Evolutionary conservation across 2,888 invertebrate genomes (phyloP).

Genomic region (Hoplodrina ambigua): DNA sequence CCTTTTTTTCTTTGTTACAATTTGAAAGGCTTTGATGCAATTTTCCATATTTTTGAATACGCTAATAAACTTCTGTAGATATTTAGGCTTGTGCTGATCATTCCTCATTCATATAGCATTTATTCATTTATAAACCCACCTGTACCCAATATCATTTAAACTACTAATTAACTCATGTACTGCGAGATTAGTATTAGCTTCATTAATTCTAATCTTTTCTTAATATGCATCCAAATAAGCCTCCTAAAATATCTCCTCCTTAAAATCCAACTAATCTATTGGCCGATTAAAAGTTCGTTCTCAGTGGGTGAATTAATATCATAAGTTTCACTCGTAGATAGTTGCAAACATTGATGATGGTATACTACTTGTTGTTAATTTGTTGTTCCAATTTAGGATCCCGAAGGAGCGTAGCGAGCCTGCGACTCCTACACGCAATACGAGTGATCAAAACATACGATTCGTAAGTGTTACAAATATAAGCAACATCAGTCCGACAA

Average conservation of each 20-base stretch:
- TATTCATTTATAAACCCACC: neutral
- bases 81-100: slow-evolving; percentile 21
- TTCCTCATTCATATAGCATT: slow-evolving; percentile 7
- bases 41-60: neutral
- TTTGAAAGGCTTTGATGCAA: slow-evolving; percentile 18
- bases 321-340: slow-evolving; percentile 24
- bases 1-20: slow-evolving; percentile 12
- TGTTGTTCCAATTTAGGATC: slow-evolving; percentile 37
- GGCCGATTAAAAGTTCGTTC: slow-evolving; percentile 27
- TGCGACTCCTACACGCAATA: slow-evolving; percentile 49
- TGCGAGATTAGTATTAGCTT: neutral
- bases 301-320: slow-evolving; percentile 15
- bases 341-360: neutral
- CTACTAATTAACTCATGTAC: neutral
- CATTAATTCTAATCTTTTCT: neutral
- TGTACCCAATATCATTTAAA: neutral
- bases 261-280: slow-evolving; percentile 30
- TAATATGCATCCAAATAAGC: slow-evolving; percentile 14
- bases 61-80: neutral
- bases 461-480: slow-evolving; percentile 60
- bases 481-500: neutral
- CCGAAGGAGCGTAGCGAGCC: slow-evolving; percentile 58
- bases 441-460: slow-evolving; percentile 61
- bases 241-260: neutral
- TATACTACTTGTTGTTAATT: slow-evolving; percentile 9